phyloP scores from a whole-genome alignment of 2,797 vertebrate species.

The Hapalemur alaotrensis region DNA sequence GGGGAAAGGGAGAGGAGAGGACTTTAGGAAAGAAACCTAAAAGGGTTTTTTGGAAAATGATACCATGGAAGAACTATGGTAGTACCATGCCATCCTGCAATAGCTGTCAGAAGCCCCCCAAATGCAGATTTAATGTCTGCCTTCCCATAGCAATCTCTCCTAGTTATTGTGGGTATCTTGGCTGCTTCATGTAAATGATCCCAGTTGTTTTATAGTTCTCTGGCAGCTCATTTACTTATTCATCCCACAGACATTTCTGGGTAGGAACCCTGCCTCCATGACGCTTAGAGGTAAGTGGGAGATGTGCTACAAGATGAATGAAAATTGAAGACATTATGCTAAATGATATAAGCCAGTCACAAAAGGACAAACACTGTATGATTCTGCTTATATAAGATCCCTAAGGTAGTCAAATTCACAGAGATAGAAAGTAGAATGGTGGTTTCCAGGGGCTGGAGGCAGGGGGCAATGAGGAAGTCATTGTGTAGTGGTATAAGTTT shows the following conservation, averaged over 20 bases:
- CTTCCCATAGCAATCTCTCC: not conserved
- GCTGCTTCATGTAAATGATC: not conserved
- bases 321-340: not conserved
- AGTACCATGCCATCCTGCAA: not conserved
- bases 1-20: not conserved
- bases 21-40: not conserved
- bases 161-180: not conserved
- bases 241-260: constrained; percentile 32
- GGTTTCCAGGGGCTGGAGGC: not conserved
- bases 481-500: not conserved
- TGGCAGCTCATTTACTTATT: not conserved
- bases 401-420: not conserved
- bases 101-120: not conserved
- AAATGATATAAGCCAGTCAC: not conserved
- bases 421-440: not conserved
- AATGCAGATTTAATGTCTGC: not conserved
- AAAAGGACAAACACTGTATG: not conserved
- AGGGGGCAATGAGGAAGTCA: not conserved
- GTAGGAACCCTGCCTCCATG: not conserved
- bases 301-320: not conserved
- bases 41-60: not conserved
- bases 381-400: not conserved
- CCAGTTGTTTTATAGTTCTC: not conserved
- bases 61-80: not conserved
- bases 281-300: not conserved